phyloP scores from a whole-genome alignment of 2,797 vertebrate genomes.

The Nannoperca obscura region DNA sequence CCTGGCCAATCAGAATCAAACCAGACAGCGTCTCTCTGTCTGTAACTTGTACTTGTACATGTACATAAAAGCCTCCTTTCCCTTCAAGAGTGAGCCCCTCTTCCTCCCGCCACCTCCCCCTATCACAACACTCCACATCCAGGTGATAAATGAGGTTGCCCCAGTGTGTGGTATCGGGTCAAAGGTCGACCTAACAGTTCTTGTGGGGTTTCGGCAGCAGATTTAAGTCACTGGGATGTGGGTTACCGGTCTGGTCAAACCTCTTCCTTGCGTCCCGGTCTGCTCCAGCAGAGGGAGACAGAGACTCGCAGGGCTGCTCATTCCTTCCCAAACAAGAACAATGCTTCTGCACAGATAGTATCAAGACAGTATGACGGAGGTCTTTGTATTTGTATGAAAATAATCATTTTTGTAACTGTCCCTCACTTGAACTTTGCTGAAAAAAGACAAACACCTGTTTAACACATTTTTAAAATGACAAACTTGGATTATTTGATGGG shows the following conservation, averaged over 20 bases:
- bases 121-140: constrained; percentile 73
- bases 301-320: constrained; percentile 46
- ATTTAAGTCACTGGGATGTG: constrained; percentile 53
- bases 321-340: neutral
- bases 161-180: constrained; percentile 67
- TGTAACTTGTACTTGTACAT: constrained; percentile 71
- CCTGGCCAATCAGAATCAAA: constrained; percentile 70
- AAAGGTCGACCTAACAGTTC: constrained; percentile 63
- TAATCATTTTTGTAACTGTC: too few species aligned
- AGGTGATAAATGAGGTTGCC: constrained; percentile 81
- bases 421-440: neutral
- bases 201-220: constrained; percentile 60
- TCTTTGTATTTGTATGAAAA: neutral
- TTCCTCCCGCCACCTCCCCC: constrained; percentile 29
- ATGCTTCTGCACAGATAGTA: neutral
- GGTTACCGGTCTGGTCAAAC: constrained; percentile 36
- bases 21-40: constrained; percentile 77
- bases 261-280: neutral
- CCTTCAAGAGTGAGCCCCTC: constrained; percentile 33
- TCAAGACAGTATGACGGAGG: neutral
- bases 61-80: constrained; percentile 70
- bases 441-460: neutral
- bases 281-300: constrained; percentile 82
- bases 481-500: too few species aligned
- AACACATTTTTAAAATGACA: neutral